These are phyloP conservation scores for Astreopora myriophthalma DNA, from an alignment of 64 coral and sea anemone genomes.

Conservation along the genomic window DNA sequence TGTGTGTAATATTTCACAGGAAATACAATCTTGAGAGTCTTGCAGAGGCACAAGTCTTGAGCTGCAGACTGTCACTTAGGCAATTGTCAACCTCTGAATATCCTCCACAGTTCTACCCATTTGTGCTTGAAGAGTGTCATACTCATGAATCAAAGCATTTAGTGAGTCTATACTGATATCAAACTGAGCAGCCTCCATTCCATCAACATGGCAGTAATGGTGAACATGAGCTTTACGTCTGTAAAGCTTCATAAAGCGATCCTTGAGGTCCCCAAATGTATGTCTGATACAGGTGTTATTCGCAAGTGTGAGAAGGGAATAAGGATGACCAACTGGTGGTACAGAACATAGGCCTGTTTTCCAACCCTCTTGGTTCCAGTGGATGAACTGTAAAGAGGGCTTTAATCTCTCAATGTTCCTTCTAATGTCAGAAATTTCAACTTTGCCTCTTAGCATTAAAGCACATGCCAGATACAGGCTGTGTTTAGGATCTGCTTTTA, in stretches of 20 bases:
- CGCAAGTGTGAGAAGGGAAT: conserved; percentile 85
- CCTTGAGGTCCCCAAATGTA: conserved; percentile 84
- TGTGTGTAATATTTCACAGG: no score
- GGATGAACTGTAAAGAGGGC: conserved; percentile 89
- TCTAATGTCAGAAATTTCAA: conserved; percentile 94
- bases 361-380: conserved; percentile 99
- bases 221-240: conserved; percentile 94
- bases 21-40: background rate
- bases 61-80: background rate
- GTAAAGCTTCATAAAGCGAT: conserved; percentile 92
- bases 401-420: conserved; percentile 98
- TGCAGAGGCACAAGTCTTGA: no score
- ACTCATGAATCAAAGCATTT: conserved; percentile 78
- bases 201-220: conserved; percentile 90
- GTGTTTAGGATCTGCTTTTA: conserved; percentile 95
- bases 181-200: conserved; percentile 82
- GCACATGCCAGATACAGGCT: conserved; percentile 96
- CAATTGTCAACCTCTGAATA: conserved; percentile 79
- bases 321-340: conserved; percentile 89
- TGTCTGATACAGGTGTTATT: conserved; percentile 95
- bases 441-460: conserved; percentile 91
- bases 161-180: conserved; percentile 89
- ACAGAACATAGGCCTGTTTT: conserved; percentile 95
- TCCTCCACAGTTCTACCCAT: conserved; percentile 51
- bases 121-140: conserved; percentile 58